phyloP scores from a whole-genome alignment of 30 jellyfish, hydroid and myxozoan species.

The Turritopsis dohrnii region DNA sequence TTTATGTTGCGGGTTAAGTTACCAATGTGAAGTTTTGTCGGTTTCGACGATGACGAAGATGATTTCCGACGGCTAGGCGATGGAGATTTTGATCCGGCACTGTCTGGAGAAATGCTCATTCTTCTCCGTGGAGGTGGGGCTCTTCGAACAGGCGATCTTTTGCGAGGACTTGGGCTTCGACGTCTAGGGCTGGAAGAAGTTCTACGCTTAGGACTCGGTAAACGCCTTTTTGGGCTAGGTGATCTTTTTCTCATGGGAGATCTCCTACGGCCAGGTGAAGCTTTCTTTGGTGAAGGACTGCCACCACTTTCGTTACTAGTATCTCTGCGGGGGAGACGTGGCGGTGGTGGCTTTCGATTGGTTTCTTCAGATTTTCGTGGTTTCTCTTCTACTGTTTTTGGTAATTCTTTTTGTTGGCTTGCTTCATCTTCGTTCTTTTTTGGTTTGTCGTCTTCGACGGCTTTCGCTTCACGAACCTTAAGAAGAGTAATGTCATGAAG shows the following conservation, averaged over 20 bases:
- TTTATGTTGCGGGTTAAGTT: constrained; percentile 89
- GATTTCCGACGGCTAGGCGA: constrained; percentile 82
- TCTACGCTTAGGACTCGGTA: constrained; percentile 39
- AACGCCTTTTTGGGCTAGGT: constrained; percentile 36
- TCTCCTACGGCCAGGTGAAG: constrained; percentile 32
- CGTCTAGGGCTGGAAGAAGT: constrained; percentile 39
- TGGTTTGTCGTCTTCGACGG: constrained; percentile 1
- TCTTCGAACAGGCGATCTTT: constrained; percentile 35
- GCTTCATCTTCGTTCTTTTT: constrained; percentile 11
- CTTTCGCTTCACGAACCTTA: constrained; percentile 34
- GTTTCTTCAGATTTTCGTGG: constrained; percentile 20
- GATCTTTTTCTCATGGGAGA: constrained; percentile 23
- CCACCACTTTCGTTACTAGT: constrained; percentile 25
- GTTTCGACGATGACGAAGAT: constrained; percentile 57
- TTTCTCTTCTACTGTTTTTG: constrained; percentile 1
- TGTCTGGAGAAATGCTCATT: constrained; percentile 32
- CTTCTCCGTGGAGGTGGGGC: constrained; percentile 43
- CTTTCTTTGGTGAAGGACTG: constrained; percentile 20
- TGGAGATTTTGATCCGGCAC: constrained; percentile 70
- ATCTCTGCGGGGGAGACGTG: constrained; percentile 13
- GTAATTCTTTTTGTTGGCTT: constrained; percentile 25
- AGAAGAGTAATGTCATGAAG: background rate
- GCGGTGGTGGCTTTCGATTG: constrained; percentile 24
- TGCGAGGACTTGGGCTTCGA: constrained; percentile 25
- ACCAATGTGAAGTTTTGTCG: constrained; percentile 71